Conservation (phyloP, 1,140 invertebrate species). For the Bombyx mandarina region DNA sequence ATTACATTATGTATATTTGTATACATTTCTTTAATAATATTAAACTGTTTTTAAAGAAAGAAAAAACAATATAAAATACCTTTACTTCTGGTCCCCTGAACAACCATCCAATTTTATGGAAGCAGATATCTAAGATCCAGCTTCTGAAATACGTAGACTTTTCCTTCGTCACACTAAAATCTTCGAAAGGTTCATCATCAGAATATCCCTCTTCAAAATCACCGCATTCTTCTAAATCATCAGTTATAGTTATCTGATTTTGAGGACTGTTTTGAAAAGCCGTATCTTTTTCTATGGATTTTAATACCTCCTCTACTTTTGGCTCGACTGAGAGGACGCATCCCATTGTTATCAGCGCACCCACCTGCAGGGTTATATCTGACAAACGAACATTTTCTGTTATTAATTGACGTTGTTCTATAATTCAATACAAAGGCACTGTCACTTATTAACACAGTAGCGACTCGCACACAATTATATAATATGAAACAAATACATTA, state of each 20-base stretch:
- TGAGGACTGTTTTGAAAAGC: slow-evolving; percentile 15
- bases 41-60: no score
- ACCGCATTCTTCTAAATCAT: slow-evolving; percentile 42
- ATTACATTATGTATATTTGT: no score
- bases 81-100: slow-evolving; percentile 36
- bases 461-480: no score
- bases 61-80: slow-evolving; percentile 18
- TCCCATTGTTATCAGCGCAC: slow-evolving; percentile 82
- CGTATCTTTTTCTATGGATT: slow-evolving; percentile 40
- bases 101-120: slow-evolving; percentile 69
- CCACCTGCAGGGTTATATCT: slow-evolving; percentile 78
- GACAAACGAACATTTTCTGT: slow-evolving; percentile 10
- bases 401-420: no score
- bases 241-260: slow-evolving; percentile 30
- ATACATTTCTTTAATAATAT: no score
- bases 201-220: slow-evolving; percentile 63
- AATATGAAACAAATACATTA: no score
- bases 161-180: slow-evolving; percentile 3
- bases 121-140: slow-evolving; percentile 72
- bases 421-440: no score
- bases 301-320: slow-evolving; percentile 53
- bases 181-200: slow-evolving; percentile 55
- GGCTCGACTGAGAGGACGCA: slow-evolving; percentile 79
- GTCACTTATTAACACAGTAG: no score
- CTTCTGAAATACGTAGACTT: slow-evolving; percentile 31